These are phyloP conservation scores for Catharus fuscescens DNA, from an alignment of 2,113 vertebrate species.

Conservation along the genomic window DNA sequence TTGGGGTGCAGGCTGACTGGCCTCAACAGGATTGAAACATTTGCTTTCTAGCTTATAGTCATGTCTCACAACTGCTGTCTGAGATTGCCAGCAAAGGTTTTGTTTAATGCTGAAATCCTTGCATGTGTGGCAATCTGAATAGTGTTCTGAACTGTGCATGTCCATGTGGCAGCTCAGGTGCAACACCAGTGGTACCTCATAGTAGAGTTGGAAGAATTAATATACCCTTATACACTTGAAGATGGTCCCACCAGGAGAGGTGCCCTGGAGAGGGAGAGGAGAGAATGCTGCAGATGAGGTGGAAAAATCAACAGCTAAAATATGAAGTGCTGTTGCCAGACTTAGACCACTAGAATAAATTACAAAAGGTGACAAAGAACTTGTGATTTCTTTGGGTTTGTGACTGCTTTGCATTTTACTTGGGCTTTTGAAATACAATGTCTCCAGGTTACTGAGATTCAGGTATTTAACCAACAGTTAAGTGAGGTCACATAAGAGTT, in stretches of 20 bases:
- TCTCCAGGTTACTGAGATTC: not conserved
- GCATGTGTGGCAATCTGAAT: not conserved
- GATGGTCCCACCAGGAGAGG: not conserved
- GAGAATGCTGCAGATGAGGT: not conserved
- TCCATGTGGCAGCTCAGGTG: accelerated
- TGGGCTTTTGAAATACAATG: accelerated
- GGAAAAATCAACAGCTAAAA: not conserved
- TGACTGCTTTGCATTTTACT: not conserved
- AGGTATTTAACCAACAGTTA: not conserved
- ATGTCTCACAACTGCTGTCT: not conserved
- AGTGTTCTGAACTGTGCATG: accelerated
- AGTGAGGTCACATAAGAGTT: not conserved
- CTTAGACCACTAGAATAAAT: not conserved
- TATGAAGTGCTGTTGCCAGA: not conserved
- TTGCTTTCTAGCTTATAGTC: accelerated
- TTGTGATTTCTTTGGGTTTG: accelerated
- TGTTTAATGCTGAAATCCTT: not conserved
- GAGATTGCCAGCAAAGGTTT: not conserved
- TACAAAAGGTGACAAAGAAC: not conserved
- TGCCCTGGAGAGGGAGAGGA: not conserved
- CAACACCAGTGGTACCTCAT: not conserved
- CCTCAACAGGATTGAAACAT: not conserved
- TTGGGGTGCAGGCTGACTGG: not conserved
- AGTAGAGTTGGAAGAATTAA: not conserved
- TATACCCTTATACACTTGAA: not conserved